Conservation (phyloP, 1,140 invertebrate species). For the Drosophila lacteicornis region DNA sequence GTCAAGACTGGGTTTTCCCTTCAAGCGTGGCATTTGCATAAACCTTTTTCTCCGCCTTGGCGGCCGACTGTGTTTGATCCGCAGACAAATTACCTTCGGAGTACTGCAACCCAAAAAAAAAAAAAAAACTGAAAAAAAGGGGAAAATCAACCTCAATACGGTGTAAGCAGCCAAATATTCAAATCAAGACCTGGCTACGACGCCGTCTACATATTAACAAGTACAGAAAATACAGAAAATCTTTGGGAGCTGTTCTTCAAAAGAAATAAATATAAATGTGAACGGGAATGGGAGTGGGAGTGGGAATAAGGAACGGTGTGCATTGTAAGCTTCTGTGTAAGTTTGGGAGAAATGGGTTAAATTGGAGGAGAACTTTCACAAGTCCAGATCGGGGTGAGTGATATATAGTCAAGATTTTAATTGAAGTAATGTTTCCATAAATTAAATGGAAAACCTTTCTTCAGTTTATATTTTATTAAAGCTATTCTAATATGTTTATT, state of each 20-base stretch:
- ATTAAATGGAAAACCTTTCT: too few species aligned
- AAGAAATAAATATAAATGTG: conserved; percentile 23
- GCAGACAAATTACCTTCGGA: conserved; percentile 62
- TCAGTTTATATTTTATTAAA: background rate
- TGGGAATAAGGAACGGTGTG: conserved; percentile 1
- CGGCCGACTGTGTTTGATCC: conserved; percentile 64
- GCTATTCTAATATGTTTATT: too few species aligned
- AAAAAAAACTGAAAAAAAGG: conserved; percentile 10
- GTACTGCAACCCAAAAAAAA: conserved; percentile 10
- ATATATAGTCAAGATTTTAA: background rate
- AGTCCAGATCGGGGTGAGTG: background rate
- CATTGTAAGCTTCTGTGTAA: background rate
- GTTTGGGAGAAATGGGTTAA: conserved; percentile 10
- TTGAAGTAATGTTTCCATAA: background rate
- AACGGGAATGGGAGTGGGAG: background rate
- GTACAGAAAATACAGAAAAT: conserved; percentile 13
- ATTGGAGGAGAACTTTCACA: conserved; percentile 12
- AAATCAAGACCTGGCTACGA: conserved; percentile 41
- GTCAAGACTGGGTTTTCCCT: conserved; percentile 4
- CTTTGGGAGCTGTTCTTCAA: conserved; percentile 10
- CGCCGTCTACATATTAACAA: conserved; percentile 66
- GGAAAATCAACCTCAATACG: conserved; percentile 38
- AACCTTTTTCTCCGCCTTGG: conserved; percentile 44
- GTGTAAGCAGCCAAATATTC: conserved; percentile 34
- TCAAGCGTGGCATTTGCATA: conserved; percentile 55